phyloP scores from a whole-genome alignment of 1,140 invertebrate species.

The Drosophila guanche region DNA sequence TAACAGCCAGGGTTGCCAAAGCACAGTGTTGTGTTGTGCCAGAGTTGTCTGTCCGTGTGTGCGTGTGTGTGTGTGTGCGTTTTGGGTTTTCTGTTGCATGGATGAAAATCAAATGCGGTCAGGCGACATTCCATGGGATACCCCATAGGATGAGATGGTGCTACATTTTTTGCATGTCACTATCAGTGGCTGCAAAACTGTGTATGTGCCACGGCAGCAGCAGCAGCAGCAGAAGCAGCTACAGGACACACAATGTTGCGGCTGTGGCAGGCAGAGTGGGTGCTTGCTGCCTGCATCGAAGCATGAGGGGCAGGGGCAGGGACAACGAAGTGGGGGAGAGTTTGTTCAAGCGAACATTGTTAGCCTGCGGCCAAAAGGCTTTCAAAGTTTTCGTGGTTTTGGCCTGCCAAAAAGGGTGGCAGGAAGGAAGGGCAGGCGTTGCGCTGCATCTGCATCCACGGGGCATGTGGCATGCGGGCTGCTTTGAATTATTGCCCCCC shows the following conservation, averaged over 20 bases:
- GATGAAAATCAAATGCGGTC: conserved; percentile 54
- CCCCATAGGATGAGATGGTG: no score
- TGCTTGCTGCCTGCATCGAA: neutral
- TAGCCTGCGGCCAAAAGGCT: conserved; percentile 57
- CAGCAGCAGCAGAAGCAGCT: neutral
- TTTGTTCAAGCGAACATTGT: conserved; percentile 58
- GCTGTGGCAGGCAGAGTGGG: conserved; percentile 13
- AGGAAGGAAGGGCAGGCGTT: conserved; percentile 1
- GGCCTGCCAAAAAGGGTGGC: conserved; percentile 36
- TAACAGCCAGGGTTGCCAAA: conserved; percentile 24
- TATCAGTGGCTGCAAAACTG: conserved; percentile 51
- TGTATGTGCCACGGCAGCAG: no score
- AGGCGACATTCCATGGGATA: conserved; percentile 28
- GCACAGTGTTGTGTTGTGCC: conserved; percentile 3
- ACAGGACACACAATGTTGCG: conserved; percentile 49
- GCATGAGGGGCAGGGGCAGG: neutral
- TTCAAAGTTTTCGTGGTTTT: conserved; percentile 59
- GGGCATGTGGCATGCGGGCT: neutral
- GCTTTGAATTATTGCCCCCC: conserved; percentile 53
- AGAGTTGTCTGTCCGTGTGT: neutral
- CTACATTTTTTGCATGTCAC: conserved; percentile 43
- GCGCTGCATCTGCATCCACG: neutral
- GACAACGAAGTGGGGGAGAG: conserved; percentile 10
- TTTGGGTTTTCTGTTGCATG: conserved; percentile 21
- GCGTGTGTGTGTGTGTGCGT: neutral